Conservation (phyloP, 1,140 invertebrate genomes). For the Drosophila kepulauana region DNA sequence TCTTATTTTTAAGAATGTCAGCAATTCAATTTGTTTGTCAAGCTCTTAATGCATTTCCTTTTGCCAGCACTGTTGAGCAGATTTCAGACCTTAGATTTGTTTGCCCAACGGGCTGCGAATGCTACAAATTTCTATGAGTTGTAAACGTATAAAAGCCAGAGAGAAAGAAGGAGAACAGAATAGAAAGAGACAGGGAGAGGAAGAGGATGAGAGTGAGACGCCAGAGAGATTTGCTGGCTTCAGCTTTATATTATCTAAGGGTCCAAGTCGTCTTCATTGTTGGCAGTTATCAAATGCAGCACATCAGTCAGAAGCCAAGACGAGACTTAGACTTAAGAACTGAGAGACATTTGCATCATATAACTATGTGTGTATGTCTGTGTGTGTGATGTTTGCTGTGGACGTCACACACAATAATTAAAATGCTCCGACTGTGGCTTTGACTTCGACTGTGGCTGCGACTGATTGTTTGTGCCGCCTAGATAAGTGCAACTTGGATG, state of each 20-base stretch:
- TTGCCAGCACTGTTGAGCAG: constrained; percentile 3
- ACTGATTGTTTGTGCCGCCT: constrained; percentile 67
- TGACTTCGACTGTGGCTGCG: constrained; percentile 41
- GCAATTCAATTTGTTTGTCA: neutral
- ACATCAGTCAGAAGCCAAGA: constrained; percentile 57
- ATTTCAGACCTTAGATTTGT: constrained; percentile 36
- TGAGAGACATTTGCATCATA: constrained; percentile 32
- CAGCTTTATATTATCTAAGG: constrained; percentile 76
- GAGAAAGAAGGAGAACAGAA: neutral
- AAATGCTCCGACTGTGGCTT: constrained; percentile 60
- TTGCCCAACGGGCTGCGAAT: constrained; percentile 44
- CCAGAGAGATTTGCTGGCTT: constrained; percentile 36
- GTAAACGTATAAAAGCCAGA: constrained; percentile 24
- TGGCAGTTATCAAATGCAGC: constrained; percentile 79
- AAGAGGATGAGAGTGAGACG: neutral
- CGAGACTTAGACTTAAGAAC: constrained; percentile 16
- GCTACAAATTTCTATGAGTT: constrained; percentile 73
- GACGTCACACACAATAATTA: constrained; percentile 78
- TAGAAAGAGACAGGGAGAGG: neutral
- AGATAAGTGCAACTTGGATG: constrained; percentile 65
- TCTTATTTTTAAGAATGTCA: no score
- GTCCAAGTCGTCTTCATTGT: constrained; percentile 66
- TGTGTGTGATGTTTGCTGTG: constrained; percentile 33
- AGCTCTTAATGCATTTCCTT: neutral
- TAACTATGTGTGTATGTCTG: neutral